phyloP scores from a whole-genome alignment of 2,797 vertebrate species.

The Notolepis coatsorum region DNA sequence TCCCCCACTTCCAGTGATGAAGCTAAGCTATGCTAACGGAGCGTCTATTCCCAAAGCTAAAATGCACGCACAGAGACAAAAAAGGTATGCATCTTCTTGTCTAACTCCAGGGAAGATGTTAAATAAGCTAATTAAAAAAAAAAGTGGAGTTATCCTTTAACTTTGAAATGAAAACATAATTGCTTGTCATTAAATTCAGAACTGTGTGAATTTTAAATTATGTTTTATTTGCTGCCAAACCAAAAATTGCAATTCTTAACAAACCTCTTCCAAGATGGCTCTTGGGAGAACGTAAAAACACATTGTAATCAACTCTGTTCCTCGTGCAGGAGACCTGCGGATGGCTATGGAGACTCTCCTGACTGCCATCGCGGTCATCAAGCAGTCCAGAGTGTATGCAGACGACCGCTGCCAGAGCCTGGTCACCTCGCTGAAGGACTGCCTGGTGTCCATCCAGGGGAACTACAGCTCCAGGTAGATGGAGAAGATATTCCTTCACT shows the following conservation, averaged over 20 bases:
- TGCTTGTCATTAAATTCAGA: neutral
- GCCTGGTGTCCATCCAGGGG: constrained; percentile 87
- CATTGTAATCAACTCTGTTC: no score
- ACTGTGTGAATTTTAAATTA: neutral
- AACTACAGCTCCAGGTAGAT: constrained; percentile 79
- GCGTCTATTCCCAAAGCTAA: no score
- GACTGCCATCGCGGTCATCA: constrained; percentile 95
- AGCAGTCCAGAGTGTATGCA: constrained; percentile 91
- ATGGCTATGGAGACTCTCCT: constrained; percentile 95
- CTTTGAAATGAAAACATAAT: neutral
- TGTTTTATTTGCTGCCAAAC: neutral
- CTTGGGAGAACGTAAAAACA: no score
- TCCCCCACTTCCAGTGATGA: no score
- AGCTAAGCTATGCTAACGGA: no score
- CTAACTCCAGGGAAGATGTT: no score
- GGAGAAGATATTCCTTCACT: neutral
- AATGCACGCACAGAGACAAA: no score
- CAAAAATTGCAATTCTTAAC: neutral
- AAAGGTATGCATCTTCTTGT: no score
- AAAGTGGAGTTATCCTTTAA: no score
- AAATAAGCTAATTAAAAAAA: no score
- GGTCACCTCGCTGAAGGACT: constrained; percentile 94
- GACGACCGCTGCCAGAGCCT: constrained; percentile 93
- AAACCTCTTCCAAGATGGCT: no score
- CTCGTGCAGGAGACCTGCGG: constrained; percentile 84